Evolutionary conservation across 2,113 vertebrate species (phyloP).

Genomic region (Sinosuthora webbiana): DNA sequence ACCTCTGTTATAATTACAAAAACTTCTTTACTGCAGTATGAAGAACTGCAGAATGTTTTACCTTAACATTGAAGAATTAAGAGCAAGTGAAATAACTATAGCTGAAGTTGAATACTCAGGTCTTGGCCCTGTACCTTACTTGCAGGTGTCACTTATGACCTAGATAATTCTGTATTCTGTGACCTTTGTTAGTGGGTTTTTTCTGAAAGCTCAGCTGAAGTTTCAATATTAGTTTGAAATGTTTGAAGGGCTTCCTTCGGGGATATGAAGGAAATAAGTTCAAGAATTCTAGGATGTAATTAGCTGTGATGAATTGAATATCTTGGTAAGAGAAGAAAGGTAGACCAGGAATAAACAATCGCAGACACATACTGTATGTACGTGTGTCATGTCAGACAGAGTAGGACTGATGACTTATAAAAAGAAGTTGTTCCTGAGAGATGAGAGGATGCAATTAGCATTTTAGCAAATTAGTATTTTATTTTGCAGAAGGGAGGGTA

Average conservation of each 20-base stretch:
- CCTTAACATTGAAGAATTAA: background rate
- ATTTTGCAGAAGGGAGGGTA: background rate
- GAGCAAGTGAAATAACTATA: background rate
- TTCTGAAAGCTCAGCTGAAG: background rate
- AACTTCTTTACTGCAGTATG: background rate
- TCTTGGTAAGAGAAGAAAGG: background rate
- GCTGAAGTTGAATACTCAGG: background rate
- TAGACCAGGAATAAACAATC: background rate
- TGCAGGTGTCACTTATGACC: background rate
- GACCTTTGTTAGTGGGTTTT: background rate
- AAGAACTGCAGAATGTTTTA: background rate
- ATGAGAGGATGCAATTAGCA: background rate
- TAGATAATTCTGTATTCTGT: background rate
- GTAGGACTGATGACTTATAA: background rate
- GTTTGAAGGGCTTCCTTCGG: background rate
- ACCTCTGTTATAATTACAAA: background rate
- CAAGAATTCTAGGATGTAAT: background rate
- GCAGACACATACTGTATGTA: background rate
- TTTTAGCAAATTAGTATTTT: background rate
- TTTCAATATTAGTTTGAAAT: background rate
- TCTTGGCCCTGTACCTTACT: background rate
- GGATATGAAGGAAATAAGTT: background rate
- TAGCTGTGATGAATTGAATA: background rate
- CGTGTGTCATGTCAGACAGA: fast-evolving
- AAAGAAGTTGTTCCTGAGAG: background rate